Conservation (phyloP, 2,797 vertebrate genomes). For the Sphaeramia orbicularis region DNA sequence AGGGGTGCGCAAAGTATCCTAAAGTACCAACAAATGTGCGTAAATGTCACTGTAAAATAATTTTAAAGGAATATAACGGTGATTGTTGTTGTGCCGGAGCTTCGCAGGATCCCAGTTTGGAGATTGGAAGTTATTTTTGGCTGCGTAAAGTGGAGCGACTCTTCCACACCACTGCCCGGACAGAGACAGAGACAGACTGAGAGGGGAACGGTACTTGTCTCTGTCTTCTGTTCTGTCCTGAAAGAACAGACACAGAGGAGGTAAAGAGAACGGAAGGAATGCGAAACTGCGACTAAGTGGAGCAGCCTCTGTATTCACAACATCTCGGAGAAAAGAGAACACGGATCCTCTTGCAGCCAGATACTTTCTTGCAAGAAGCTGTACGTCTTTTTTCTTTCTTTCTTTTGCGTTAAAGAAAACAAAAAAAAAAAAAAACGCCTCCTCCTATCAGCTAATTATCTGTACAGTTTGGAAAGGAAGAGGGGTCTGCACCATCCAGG, state of each 20-base stretch:
- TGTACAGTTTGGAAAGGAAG: constrained; percentile 21
- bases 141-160: constrained; percentile 69
- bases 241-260: constrained; percentile 26
- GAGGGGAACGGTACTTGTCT: constrained; percentile 38
- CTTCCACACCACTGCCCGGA: constrained; percentile 59
- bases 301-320: constrained; percentile 35
- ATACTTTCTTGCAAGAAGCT: constrained; percentile 12
- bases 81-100: constrained; percentile 24
- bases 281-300: constrained; percentile 57
- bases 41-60: background rate
- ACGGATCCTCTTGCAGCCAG: constrained; percentile 9
- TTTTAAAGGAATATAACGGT: constrained; percentile 10
- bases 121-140: constrained; percentile 78
- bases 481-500: background rate
- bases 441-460: background rate
- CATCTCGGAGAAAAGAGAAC: constrained; percentile 9
- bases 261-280: constrained; percentile 16
- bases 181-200: constrained; percentile 37
- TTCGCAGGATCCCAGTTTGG: constrained; percentile 57
- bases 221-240: constrained; percentile 25
- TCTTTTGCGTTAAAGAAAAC: constrained; percentile 7
- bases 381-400: background rate
- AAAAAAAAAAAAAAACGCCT: too few species aligned
- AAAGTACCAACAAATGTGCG: constrained; percentile 11
- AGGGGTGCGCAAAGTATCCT: constrained; percentile 3